A percentile compares a stretch with the other conserved stretches of the same genome.
These are phyloP conservation scores for Drosophila recens DNA, from an alignment of 2,888 invertebrate genomes.

Conservation along the genomic window DNA sequence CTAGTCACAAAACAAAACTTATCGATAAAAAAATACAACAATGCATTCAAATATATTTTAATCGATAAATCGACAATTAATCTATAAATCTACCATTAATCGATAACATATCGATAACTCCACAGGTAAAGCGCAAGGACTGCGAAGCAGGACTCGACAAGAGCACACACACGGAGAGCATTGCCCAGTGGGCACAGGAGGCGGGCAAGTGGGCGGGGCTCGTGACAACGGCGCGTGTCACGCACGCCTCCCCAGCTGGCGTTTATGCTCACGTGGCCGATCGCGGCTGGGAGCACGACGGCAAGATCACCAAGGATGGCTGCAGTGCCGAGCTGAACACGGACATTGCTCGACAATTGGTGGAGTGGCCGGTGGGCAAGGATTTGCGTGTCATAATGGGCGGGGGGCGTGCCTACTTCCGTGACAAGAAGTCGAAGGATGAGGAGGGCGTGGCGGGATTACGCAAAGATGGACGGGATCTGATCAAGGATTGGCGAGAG, in stretches of 20 bases:
- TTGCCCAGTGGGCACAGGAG: conserved; percentile 90
- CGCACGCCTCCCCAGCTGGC: conserved; percentile 92
- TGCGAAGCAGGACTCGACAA: conserved; percentile 87
- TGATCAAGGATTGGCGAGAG: conserved; percentile 89
- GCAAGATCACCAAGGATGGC: conserved; percentile 85
- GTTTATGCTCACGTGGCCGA: conserved; percentile 90
- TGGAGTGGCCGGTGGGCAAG: conserved; percentile 88
- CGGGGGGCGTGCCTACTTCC: conserved; percentile 81
- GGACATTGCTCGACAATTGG: conserved; percentile 91
- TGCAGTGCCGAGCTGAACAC: conserved; percentile 86
- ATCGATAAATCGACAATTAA: background rate
- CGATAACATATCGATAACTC: background rate
- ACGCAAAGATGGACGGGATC: conserved; percentile 88
- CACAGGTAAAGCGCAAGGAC: conserved; percentile 87
- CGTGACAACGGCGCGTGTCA: conserved; percentile 91
- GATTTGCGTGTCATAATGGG: conserved; percentile 88
- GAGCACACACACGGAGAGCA: conserved; percentile 88
- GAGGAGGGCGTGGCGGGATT: conserved; percentile 86
- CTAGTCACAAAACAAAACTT: background rate
- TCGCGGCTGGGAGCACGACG: conserved; percentile 90
- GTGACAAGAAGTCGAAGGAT: conserved; percentile 83
- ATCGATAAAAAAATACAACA: background rate
- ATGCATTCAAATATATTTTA: background rate
- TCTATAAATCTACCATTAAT: background rate
- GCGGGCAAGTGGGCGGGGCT: conserved; percentile 88